Percentiles rank a stretch among this genome's conserved stretches.
Conservation (phyloP, 2,797 vertebrate genomes). For the Euthynnus affinis region DNA sequence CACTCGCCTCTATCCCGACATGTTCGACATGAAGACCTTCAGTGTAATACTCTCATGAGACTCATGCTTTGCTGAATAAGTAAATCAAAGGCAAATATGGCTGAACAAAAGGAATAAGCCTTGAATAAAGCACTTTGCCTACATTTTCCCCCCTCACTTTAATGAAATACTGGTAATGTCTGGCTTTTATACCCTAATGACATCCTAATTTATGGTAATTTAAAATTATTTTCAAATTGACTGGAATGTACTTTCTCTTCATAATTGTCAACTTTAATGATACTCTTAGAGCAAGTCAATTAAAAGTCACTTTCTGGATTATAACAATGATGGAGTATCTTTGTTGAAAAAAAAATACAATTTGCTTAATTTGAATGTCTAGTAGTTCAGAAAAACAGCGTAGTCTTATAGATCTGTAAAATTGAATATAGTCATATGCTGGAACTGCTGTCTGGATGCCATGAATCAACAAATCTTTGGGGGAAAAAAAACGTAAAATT, state of each 20-base stretch:
- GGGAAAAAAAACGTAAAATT: conserved; percentile 2
- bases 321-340: background rate
- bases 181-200: background rate
- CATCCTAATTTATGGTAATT: conserved; percentile 5
- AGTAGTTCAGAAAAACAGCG: background rate
- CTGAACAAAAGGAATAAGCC: conserved; percentile 10
- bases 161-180: conserved; percentile 1
- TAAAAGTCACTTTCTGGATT: background rate
- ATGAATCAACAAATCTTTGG: background rate
- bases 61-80: background rate
- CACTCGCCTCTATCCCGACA: conserved; percentile 11
- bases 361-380: background rate
- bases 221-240: conserved; percentile 5
- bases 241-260: background rate
- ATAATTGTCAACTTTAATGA: conserved; percentile 22
- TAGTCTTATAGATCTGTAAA: background rate
- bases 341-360: background rate
- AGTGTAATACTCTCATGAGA: conserved; percentile 30
- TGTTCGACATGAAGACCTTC: conserved; percentile 44
- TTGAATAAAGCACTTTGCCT: background rate
- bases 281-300: background rate
- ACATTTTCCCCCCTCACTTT: background rate
- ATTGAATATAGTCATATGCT: background rate
- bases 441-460: background rate
- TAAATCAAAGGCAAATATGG: conserved; percentile 39